Evolutionary conservation across 2,797 vertebrate species (phyloP).

Genomic region (Eulemur rubriventer): DNA sequence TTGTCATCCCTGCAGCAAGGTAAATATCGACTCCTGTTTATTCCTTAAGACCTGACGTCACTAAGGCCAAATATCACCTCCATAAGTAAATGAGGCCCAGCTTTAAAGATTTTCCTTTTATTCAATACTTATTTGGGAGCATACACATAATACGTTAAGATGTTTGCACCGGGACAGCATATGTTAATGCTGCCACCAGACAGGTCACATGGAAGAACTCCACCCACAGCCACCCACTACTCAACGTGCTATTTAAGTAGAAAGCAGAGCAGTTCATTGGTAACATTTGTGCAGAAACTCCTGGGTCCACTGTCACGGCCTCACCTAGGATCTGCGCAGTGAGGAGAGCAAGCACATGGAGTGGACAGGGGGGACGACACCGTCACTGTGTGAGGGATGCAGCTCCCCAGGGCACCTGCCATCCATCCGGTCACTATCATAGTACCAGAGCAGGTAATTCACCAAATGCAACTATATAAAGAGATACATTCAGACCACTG

Average conservation of each 20-base stretch:
- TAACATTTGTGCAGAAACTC: background rate
- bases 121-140: background rate
- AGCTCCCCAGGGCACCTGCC: no score
- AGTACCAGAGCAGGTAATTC: background rate
- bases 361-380: background rate
- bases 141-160: background rate
- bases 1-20: background rate
- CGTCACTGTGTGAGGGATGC: background rate
- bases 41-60: background rate
- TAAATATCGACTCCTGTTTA: background rate
- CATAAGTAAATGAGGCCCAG: background rate
- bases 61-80: background rate
- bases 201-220: background rate
- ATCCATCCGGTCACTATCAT: background rate
- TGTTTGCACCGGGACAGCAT: background rate
- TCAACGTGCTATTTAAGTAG: background rate
- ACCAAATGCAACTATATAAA: background rate
- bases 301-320: background rate
- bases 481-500: background rate
- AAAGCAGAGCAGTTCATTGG: background rate
- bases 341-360: background rate
- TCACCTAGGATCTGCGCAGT: background rate
- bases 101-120: background rate
- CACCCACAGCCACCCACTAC: accelerated
- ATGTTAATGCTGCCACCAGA: no score